Conservation (phyloP, 2,113 vertebrate genomes). For the Prolemur simus region DNA sequence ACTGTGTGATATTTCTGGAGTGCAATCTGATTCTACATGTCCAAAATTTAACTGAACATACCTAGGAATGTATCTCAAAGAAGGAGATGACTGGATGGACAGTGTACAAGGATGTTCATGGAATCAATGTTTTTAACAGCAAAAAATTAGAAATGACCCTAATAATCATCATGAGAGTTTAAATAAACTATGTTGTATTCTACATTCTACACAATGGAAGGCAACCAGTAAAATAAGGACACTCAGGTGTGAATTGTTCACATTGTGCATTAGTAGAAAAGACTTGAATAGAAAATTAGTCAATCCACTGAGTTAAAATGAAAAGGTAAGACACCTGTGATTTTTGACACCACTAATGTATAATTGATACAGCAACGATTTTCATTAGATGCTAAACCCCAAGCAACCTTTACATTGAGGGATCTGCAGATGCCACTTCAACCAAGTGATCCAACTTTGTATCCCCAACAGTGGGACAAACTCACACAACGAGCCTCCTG, state of each 20-base stretch:
- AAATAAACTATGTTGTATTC: not conserved
- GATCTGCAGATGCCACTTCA: not conserved
- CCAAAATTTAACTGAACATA: not conserved
- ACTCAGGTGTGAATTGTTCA: not conserved
- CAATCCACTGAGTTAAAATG: not conserved
- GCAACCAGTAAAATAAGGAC: not conserved
- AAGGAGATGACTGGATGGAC: not conserved
- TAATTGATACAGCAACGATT: not conserved
- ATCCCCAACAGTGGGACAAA: not conserved
- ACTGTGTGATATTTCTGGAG: slow-evolving; percentile 27
- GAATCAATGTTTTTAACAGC: not conserved
- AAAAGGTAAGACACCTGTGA: not conserved
- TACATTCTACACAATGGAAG: not conserved
- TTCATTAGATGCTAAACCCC: not conserved
- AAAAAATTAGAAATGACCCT: not conserved
- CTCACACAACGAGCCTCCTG: not conserved
- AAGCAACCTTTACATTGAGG: not conserved
- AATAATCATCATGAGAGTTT: not conserved
- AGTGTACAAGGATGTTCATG: not conserved
- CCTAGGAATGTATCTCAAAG: not conserved
- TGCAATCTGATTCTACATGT: not conserved
- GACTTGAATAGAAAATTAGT: not conserved
- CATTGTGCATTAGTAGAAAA: not conserved
- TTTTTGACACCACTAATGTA: not conserved
- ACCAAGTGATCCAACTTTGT: not conserved